Base-by-base conservation (phyloP, 2,888 invertebrate genomes). In the Rhamphomyia laevipes region DNA sequence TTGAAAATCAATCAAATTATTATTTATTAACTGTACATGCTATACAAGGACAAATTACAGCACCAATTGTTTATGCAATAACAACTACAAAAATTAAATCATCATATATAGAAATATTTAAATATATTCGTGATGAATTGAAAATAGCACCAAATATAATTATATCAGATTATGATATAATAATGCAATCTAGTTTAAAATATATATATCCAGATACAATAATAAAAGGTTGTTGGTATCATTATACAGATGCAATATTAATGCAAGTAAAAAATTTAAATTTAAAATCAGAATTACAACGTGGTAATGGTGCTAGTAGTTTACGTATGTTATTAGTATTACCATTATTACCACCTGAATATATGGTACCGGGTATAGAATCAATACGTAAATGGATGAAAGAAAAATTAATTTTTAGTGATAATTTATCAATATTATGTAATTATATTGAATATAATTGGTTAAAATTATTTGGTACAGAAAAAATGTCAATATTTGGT, bases 401-500 rank as follows among this genome's bases (percentile, higher is more conserved):
- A 17, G 60, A 61, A 37, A 61, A 61, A 44, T 52, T 49, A 42
- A 57, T 60, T 10, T 57, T 54, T 33, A 53, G 56, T 2, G 37
- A 46, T 5, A 48, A 47, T 6, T 47, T 58, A 1, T 49, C 54
- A 2, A 54, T 50, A 18, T 50, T 61, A 21, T 58, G 59, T 33
- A 51, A 58, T n/a, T 58, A 59, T 45, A 53, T 59, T n/a, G 61
- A 61, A 44, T 47, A 58, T 12, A 52, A 45, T 27, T 61, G 61
- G 61, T 31, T 61, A 2, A 54, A 58, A 13, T 53, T 52, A 1
- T 53, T 59, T n/a, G 60, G 59, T 17, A 57, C 58, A 4, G 59
- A 60, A n/a, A 60, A 59, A 50, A 61, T 61, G 57, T 61, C 61
- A 5, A 60, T 61, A n/a, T 61, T 61, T 40, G 61, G 61, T 12